Conservation (phyloP, 2,797 vertebrate species). For the Mionectes olivaceus region DNA sequence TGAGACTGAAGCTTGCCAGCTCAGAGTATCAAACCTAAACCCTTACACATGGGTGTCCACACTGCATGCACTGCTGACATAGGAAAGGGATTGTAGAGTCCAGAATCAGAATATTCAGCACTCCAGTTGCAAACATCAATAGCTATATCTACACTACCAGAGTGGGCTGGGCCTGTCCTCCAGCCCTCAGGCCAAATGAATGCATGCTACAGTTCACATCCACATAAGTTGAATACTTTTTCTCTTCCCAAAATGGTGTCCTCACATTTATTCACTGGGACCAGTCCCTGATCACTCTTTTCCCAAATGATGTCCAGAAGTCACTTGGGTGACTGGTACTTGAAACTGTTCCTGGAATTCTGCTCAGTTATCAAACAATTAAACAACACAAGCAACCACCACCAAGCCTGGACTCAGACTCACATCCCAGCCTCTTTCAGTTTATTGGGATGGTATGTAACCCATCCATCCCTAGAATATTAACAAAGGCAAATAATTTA, state of each 20-base stretch:
- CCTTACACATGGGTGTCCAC: neutral
- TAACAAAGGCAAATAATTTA: neutral
- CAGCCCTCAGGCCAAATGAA: neutral
- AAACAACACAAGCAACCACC: neutral
- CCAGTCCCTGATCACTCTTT: neutral
- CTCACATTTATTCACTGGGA: neutral
- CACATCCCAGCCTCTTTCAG: neutral
- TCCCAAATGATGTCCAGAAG: neutral
- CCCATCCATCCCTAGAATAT: neutral
- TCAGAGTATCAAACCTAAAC: constrained; percentile 42
- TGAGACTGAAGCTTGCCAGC: constrained; percentile 80
- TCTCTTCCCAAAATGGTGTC: neutral
- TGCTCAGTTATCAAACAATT: neutral
- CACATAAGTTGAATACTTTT: neutral
- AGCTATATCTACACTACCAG: neutral
- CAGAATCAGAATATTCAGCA: neutral
- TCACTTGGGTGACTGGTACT: neutral
- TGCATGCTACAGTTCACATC: neutral
- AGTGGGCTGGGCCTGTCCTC: neutral
- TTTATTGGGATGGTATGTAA: neutral
- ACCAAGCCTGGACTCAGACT: neutral
- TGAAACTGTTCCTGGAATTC: neutral
- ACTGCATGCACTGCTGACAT: neutral
- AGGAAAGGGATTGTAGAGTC: neutral
- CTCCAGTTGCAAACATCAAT: neutral